Percentiles rank a stretch among this genome's conserved stretches.
Evolutionary conservation across 2,113 vertebrate genomes (phyloP).

Genomic region (Puntigrus tetrazona): DNA sequence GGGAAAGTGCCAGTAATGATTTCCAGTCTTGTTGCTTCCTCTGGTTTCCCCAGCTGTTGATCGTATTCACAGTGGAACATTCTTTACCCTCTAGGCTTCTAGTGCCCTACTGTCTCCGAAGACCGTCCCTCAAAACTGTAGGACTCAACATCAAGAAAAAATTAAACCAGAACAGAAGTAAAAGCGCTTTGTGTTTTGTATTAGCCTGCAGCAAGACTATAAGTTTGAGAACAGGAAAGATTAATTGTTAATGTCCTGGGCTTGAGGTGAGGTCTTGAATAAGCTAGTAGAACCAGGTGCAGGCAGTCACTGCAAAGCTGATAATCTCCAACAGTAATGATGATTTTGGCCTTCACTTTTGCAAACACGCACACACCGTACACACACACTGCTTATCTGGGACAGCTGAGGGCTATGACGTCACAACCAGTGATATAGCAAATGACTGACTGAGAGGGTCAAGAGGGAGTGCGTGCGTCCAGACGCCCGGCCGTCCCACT

Average conservation of each 20-base stretch:
- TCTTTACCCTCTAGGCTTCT: neutral
- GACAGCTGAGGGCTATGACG: constrained; percentile 29
- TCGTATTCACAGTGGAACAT: constrained; percentile 17
- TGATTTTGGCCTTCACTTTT: constrained; percentile 49
- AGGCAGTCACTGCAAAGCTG: neutral
- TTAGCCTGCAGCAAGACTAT: constrained; percentile 23
- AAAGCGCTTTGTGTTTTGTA: constrained; percentile 29
- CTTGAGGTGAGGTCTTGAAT: constrained; percentile 20
- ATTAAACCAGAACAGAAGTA: constrained; percentile 5
- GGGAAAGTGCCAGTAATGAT: neutral
- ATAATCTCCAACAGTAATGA: constrained; percentile 51
- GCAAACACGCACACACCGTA: constrained; percentile 17
- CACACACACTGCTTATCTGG: constrained; percentile 40
- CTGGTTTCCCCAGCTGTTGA: constrained; percentile 13
- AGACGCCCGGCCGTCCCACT: constrained; percentile 32
- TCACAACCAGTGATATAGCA: constrained; percentile 31
- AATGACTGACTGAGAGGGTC: neutral
- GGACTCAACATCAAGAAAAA: neutral
- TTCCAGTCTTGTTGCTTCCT: neutral
- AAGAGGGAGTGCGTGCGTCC: neutral
- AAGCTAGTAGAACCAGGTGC: constrained; percentile 38
- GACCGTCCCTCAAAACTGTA: neutral
- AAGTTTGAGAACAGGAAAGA: neutral
- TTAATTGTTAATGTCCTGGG: constrained; percentile 32
- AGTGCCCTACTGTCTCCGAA: neutral